Evolutionary conservation across 2,113 vertebrate genomes (phyloP).

Genomic region (Ciconia maguari): DNA sequence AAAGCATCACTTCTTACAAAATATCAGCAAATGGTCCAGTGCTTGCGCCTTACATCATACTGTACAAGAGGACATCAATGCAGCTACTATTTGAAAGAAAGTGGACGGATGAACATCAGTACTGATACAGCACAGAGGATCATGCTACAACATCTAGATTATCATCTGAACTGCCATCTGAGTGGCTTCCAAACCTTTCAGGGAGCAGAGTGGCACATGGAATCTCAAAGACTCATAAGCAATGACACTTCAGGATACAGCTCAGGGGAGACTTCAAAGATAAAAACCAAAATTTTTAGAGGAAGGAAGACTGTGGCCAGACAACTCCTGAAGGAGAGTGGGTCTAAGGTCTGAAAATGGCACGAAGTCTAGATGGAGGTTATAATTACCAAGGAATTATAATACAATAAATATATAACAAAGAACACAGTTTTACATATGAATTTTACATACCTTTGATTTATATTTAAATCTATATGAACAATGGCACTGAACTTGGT

Average conservation of each 20-base stretch:
- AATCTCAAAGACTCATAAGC: background rate
- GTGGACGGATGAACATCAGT: background rate
- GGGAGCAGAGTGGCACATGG: background rate
- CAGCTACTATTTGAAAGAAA: background rate
- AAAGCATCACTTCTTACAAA: background rate
- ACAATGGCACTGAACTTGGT: background rate
- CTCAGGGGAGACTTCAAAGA: background rate
- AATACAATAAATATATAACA: background rate
- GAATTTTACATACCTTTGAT: background rate
- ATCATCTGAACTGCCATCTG: background rate
- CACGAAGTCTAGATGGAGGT: background rate
- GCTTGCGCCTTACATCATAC: background rate
- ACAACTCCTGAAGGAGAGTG: background rate
- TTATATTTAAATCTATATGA: background rate
- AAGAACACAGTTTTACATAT: background rate
- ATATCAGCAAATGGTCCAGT: background rate
- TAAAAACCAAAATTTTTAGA: background rate
- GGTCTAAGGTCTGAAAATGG: background rate
- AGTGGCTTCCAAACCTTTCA: background rate
- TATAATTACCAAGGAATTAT: background rate
- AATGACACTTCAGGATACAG: background rate
- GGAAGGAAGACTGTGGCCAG: background rate
- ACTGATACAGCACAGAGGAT: background rate
- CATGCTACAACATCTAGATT: background rate
- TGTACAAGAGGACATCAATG: background rate